Evolutionary conservation across 2,113 vertebrate genomes (phyloP), one percentile per base, ranked within the genome.

Genomic region (Psettodes erumei): DNA sequence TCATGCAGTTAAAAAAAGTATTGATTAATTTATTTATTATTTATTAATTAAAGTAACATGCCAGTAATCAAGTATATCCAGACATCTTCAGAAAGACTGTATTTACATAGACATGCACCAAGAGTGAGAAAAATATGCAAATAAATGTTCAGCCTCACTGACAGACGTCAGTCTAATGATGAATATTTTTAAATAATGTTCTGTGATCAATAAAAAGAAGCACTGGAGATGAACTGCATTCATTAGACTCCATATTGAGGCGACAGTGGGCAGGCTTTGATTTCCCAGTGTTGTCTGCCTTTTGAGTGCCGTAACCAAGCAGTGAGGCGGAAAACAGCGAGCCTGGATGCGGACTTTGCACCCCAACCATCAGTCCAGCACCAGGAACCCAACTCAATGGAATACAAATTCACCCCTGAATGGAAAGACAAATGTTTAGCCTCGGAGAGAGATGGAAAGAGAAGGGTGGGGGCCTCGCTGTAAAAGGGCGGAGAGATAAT

Each of bases 351-450:
- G 72, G 87, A 91, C 86, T 88, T 88, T 88, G 89, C 73, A 71
- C 86, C 76, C 45, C 43, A 21, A 6, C 69, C 71, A 56, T 69
- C 78, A 72, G 54, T 50, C 79, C 56, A 28, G 76, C 83, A 86
- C 75, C 71, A 68, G 84, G 77, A 88, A 69, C 82, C 48, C 74
- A 62, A 85, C 79, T 89, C 86, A 76, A 73, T 79, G 85, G 86
- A 88, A 91, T 86, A 89, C 83, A 91, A 90, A 92, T 90, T 86
- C 80, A 88, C 54, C 84, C 90, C 85, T 91, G 90, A 92, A 90
- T 89, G 88, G 89, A 89, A 91, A 93, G 88, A 90, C 85, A 90
- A 91, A 92, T 88, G 87, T 90, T 93, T 91, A 89, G 86, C 73
- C 77, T 77, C 16, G 79, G 38, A 87, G 78, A 81, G 85, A 78